Evolutionary conservation across 2,888 invertebrate species (phyloP), one percentile per base, ranked within the genome.

Genomic region (Blomia tropicalis): DNA sequence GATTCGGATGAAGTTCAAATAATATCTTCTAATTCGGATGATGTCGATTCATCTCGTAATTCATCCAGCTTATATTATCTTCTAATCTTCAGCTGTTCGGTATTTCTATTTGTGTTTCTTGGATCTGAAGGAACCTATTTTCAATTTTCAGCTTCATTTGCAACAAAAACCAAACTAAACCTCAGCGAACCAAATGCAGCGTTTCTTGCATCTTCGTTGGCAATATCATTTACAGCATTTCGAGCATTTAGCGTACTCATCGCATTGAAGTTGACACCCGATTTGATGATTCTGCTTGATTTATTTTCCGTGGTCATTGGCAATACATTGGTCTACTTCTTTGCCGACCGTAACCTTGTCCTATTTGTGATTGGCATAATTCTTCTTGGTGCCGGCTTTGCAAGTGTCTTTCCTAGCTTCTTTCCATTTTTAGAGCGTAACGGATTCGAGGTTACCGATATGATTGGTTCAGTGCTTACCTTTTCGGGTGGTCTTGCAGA

Each of bases 101-200:
- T 62, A n/a, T 58, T 62, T 58, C 27, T 62, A 29, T 11, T 58
- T 2, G 58, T 62, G 22, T 62, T 51, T 27, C 31, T 51, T 17
- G 32, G 58, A 30, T 43, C 56, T 23, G 62, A 63, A 53, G 58
- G 47, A n/a, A 64, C 54, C 25, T 62, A 58, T 32, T 44, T 63
- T 29, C 62, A 64, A 30, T 64, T 62, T 43, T 59, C 60, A 19
- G 59, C 64, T 17, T 63, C 64, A n/a, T 64, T 63, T 54, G 59
- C 31, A n/a, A 43, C 58, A 4, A 47, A 64, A 29, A 32, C 53
- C 5, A 53, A 58, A 19, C 58, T 62, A 1, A 30, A 64, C n/a
- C 2, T 64, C 14, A 44, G 63, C 19, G 58, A 64, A 59, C 25
- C 30, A 43, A 43, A 56, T 30, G 63, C 63, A 5, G 62, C 64